Evolutionary conservation across 2,888 invertebrate species (phyloP), one percentile per base, ranked within the genome.

Genomic region (Aspidiotus rigidus): DNA sequence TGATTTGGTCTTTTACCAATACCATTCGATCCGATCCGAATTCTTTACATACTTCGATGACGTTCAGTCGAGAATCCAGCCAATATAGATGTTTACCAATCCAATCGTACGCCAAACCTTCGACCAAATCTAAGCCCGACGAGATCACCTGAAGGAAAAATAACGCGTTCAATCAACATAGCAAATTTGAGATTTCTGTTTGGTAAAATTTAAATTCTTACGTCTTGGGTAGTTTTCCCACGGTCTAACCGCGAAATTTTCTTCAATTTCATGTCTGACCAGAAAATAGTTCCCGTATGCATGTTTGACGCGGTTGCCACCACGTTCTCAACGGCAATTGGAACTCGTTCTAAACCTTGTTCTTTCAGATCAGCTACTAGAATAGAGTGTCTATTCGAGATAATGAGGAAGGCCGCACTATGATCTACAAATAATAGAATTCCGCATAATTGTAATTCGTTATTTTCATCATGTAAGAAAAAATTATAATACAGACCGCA

Each of bases 231-330:
- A 75, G 91, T 91, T 75, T 86, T 87, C 61, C 90, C 90, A 70
- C 90, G 83, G 75, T 92, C 92, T 71, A 94, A 78, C 7, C 91
- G 82, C 0, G 93, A 93, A 72, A 98, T 97, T 78, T 93, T 94
- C 80, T 97, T 98, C 62, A 93, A 81, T 75, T 94, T 93, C 89
- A 97, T 96, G 76, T 98, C 98, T 0, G 95, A 95, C 94, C 96
- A 97, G 80, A 93, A 98, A 71, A 98, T 93, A 0, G 93, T 90
- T 9, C 94, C 92, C 0, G 90, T 89, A 76, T 90, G 89, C 89
- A 95, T 94, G 77, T 98, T 93, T 13, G 95, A 93, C 0, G 94
- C 91, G 0, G 97, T 92, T 0, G 97, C 98, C 0, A 97, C 96
- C 0, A 98, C 95, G 77, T 97, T 97, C 78, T 96, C 95, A 0